These are phyloP conservation scores for Larimichthys polyactis DNA, from an alignment of 2,113 vertebrate genomes.

Conservation along the genomic window DNA sequence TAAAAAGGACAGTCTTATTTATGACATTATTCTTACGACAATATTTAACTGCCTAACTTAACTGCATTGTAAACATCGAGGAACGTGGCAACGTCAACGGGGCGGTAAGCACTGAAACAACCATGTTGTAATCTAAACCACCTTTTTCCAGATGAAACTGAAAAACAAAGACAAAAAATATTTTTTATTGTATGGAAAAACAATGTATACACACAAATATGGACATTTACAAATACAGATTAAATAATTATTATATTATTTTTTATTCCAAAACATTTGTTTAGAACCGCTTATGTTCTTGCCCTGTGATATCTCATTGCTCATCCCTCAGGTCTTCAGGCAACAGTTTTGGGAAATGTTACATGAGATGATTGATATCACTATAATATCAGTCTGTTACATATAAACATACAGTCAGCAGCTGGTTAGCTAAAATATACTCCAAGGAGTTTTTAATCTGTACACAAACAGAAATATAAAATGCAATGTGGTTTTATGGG, in stretches of 20 bases:
- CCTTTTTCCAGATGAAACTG: too few species aligned
- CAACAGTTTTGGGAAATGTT: neutral
- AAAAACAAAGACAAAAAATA: too few species aligned
- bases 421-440: neutral
- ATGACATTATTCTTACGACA: neutral
- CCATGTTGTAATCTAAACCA: neutral
- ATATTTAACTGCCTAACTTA: neutral
- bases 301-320: too few species aligned
- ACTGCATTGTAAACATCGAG: neutral
- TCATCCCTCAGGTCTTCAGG: too few species aligned
- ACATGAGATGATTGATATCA: neutral
- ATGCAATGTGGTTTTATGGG: neutral
- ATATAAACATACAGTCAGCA: neutral
- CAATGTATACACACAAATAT: too few species aligned
- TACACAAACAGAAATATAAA: neutral
- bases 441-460: too few species aligned
- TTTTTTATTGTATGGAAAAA: too few species aligned
- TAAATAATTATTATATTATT: too few species aligned
- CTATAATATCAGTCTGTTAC: neutral
- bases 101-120: too few species aligned
- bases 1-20: neutral
- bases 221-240: too few species aligned
- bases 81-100: neutral
- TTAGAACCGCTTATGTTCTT: too few species aligned
- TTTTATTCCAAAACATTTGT: too few species aligned